Conservation (phyloP, 2,888 invertebrate genomes). For the Mermis nigrescens region DNA sequence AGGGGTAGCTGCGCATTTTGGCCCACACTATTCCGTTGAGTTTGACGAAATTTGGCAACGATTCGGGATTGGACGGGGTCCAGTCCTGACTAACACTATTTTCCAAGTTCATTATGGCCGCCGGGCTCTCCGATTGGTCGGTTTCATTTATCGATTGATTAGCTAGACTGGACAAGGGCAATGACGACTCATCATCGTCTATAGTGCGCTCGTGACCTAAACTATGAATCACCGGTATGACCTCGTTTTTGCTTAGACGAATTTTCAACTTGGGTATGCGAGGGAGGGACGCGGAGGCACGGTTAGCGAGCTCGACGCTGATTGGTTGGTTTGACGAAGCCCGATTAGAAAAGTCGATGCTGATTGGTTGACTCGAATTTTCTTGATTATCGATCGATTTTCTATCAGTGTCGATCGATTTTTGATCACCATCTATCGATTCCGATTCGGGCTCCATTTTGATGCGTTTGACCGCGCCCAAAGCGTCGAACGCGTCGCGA, state of each 20-base stretch:
- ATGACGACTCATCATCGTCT: neutral
- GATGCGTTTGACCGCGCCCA: too few relatives aligned
- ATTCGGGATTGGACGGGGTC: too few relatives aligned
- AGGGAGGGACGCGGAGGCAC: neutral
- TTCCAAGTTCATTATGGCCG: neutral
- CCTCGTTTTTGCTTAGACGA: neutral
- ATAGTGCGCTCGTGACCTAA: too few relatives aligned
- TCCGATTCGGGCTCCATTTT: too few relatives aligned
- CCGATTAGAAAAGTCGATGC: too few relatives aligned
- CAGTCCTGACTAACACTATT: neutral
- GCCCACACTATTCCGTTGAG: conserved; percentile 4
- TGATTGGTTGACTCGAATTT: too few relatives aligned
- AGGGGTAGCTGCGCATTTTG: conserved; percentile 4
- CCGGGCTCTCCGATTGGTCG: neutral
- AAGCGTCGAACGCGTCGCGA: too few relatives aligned
- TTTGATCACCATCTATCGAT: too few relatives aligned
- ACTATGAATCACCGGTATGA: neutral
- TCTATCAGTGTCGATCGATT: too few relatives aligned
- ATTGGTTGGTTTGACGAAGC: too few relatives aligned
- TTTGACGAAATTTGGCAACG: neutral
- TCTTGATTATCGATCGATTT: too few relatives aligned
- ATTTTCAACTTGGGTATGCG: neutral
- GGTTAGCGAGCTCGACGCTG: too few relatives aligned
- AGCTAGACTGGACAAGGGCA: neutral
- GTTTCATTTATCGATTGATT: neutral